Evolutionary conservation across 1,140 invertebrate genomes (phyloP), one percentile per base, ranked within the genome.

Genomic region (Stegodyphus mimosarum): DNA sequence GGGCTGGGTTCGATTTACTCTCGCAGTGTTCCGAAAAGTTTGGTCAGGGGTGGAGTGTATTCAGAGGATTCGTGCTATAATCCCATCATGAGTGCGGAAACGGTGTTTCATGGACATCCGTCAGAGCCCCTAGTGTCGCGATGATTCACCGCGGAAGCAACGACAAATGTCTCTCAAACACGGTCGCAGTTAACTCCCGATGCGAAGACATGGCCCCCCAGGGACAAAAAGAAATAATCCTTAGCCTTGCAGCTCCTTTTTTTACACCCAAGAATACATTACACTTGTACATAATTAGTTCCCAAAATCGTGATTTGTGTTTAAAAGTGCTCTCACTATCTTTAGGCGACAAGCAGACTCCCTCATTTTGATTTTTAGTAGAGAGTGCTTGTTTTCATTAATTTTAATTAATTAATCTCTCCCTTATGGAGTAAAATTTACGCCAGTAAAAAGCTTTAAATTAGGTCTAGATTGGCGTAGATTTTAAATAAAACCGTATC

Each of bases 91-190:
- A 15, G 6, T n/a, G 13, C 15, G 80, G 80, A 83, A 73, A n/a
- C 69, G 52, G 76, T 33, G 51, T 13, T 51, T 50, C 9, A 33
- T 48, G 66, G 18, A 51, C 15, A 49, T 53, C 66, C 13, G 63
- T 78, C 66, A 52, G 49, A 49, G 17, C 33, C 33, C 33, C 33
- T 33, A 33, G 33, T 33, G 33, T 33, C 33, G 67, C 69, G 11
- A 50, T 81, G 78, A 81, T 81, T 83, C 80, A 83, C 49, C 15
- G 55, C 70, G 80, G 80, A 83, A 83, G 63, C 18, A 60, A 52
- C 53, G 80, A 83, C 80, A 83, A 83, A 83, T 83, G 74, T 74
- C 71, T 60, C 48, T 48, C 50, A 18, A 67, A 83, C 80, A 83
- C 80, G 80, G 50, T 51, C 71, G 48, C 48, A 10, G n/a, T 13